Percentiles rank a stretch among this genome's conserved stretches.
Evolutionary conservation across 2,797 vertebrate species (phyloP).

Genomic region (Poecilia gillii): DNA sequence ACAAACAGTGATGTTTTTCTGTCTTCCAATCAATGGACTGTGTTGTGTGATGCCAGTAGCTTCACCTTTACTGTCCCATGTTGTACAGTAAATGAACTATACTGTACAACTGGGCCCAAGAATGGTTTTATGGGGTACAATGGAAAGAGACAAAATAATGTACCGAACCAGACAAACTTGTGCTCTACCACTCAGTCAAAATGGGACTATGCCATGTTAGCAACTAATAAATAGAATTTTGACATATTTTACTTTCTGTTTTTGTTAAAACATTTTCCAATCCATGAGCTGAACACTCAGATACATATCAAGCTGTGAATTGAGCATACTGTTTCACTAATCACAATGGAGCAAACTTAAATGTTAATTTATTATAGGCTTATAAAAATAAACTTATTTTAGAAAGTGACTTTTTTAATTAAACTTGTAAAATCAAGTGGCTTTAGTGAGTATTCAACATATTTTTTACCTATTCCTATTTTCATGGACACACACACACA

Average conservation of each 20-base stretch:
- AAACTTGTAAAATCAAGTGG: not conserved
- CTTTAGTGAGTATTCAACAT: not conserved
- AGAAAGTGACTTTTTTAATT: not conserved
- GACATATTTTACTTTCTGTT: not conserved
- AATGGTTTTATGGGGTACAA: not conserved
- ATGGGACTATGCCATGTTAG: not conserved
- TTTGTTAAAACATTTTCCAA: not conserved
- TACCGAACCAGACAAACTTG: not conserved
- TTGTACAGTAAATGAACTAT: no score
- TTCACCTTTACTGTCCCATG: not conserved
- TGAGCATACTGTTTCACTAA: not conserved
- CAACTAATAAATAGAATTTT: not conserved
- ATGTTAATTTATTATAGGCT: not conserved
- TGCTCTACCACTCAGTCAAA: not conserved
- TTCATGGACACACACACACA: not conserved
- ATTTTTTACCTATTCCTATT: not conserved
- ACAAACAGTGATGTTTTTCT: not conserved
- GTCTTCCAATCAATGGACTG: not conserved
- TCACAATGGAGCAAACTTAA: not conserved
- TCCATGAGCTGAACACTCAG: not conserved
- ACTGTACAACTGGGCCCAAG: not conserved
- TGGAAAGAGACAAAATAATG: not conserved
- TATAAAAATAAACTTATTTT: not conserved
- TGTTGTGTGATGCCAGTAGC: not conserved
- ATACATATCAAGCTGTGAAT: not conserved